A percentile compares a stretch with the other conserved stretches of the same genome.
Evolutionary conservation across 2,797 vertebrate genomes (phyloP).

Genomic region (Glossophaga mutica): DNA sequence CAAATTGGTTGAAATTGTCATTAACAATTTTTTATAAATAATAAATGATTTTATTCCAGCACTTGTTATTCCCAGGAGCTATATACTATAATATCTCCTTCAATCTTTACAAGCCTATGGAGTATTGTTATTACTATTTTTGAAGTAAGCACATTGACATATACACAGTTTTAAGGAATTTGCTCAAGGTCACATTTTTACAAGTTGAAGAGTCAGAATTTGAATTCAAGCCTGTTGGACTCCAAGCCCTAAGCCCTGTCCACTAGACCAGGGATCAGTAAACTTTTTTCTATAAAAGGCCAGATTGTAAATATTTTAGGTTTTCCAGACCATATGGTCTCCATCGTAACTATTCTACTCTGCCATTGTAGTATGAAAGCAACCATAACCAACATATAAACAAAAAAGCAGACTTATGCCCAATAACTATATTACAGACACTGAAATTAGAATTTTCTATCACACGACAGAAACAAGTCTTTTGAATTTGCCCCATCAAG

Average conservation of each 20-base stretch:
- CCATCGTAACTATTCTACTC: not conserved
- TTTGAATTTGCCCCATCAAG: not conserved
- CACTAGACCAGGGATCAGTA: not conserved
- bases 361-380: not conserved
- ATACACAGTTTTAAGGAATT: not conserved
- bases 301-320: not conserved
- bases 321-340: not conserved
- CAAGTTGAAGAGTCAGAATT: not conserved
- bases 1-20: not conserved
- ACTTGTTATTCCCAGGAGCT: not conserved
- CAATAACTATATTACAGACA: not conserved
- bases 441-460: not conserved
- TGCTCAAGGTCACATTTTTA: not conserved
- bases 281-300: not conserved
- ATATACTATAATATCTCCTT: not conserved
- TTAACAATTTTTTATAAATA: constrained; percentile 31
- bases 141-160: not conserved
- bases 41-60: not conserved
- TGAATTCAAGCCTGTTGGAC: not conserved
- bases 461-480: not conserved
- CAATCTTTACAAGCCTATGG: not conserved
- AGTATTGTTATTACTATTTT: not conserved
- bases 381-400: not conserved
- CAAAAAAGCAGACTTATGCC: not conserved
- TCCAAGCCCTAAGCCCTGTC: not conserved